phyloP scores from a whole-genome alignment of 2,888 invertebrate species.

The Cantharis rufa region DNA sequence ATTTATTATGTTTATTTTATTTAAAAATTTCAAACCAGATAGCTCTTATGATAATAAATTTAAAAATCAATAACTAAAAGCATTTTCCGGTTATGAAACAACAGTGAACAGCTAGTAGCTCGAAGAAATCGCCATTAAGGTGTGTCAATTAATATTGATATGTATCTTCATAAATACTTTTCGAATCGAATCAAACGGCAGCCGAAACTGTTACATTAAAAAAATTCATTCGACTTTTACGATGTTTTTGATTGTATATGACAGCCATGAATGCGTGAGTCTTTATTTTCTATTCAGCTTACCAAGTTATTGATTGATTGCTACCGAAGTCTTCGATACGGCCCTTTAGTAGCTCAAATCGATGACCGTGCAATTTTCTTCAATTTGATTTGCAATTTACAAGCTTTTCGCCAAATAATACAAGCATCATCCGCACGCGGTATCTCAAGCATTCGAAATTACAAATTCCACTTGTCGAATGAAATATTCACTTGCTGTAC shows the following conservation, averaged over 20 bases:
- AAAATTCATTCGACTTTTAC: constrained; percentile 19
- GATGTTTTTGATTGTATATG: constrained; percentile 24
- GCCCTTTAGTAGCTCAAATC: constrained; percentile 18
- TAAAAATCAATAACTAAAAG: constrained; percentile 19
- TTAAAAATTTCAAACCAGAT: not conserved
- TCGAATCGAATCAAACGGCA: constrained; percentile 17
- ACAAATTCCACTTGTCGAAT: constrained; percentile 21
- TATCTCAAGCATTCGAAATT: not conserved
- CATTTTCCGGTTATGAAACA: constrained; percentile 16
- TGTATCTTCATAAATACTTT: constrained; percentile 28
- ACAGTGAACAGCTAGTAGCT: constrained; percentile 20
- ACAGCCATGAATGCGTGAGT: constrained; percentile 19
- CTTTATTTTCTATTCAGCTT: constrained; percentile 13
- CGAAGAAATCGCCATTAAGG: constrained; percentile 29
- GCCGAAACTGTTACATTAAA: constrained; percentile 20
- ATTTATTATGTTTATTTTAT: not conserved
- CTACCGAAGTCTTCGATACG: constrained; percentile 24
- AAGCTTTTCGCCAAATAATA: not conserved
- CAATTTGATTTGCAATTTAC: not conserved
- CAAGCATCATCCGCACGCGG: not conserved
- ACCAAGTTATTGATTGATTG: constrained; percentile 27
- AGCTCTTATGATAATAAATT: not conserved
- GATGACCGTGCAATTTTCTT: constrained; percentile 14
- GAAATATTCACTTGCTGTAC: not conserved
- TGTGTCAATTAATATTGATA: constrained; percentile 30